phyloP scores from a whole-genome alignment of 2,888 invertebrate genomes.

The Neuroscelio doddi region DNA sequence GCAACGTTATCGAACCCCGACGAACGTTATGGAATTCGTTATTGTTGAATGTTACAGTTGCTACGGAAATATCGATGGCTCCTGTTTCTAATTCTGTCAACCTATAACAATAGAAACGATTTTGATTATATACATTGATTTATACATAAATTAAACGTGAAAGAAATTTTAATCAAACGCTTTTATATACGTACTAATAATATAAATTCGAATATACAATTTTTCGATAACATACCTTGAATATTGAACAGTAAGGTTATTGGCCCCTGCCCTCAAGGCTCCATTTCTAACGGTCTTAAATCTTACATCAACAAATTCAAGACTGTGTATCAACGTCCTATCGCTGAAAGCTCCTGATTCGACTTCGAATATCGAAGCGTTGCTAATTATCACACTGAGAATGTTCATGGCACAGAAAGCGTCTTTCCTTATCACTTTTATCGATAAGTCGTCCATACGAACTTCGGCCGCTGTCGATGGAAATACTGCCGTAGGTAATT shows the following conservation, averaged over 20 bases:
- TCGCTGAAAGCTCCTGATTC: conserved; percentile 79
- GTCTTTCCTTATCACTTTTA: conserved; percentile 75
- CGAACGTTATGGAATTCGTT: conserved; percentile 77
- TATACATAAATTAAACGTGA: too few relatives aligned
- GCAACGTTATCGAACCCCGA: conserved; percentile 77
- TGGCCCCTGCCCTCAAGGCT: conserved; percentile 78
- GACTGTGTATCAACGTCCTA: conserved; percentile 76
- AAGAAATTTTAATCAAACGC: too few relatives aligned
- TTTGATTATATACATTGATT: conserved; percentile 4
- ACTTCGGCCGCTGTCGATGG: conserved; percentile 79
- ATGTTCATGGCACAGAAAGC: conserved; percentile 81
- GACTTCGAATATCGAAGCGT: conserved; percentile 77
- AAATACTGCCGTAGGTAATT: conserved; percentile 77
- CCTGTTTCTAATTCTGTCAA: conserved; percentile 77
- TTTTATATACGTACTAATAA: too few relatives aligned
- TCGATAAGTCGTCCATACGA: conserved; percentile 74
- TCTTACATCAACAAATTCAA: conserved; percentile 77
- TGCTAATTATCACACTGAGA: conserved; percentile 76
- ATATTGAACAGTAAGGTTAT: conserved; percentile 78
- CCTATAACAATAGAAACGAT: conserved; percentile 72
- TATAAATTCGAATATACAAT: too few relatives aligned
- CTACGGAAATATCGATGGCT: conserved; percentile 79
- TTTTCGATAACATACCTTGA: conserved; percentile 74
- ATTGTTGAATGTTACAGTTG: conserved; percentile 75
- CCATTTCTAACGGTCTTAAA: conserved; percentile 75